Percentiles rank a stretch among this genome's conserved stretches.
These are phyloP conservation scores for Myxocyprinus asiaticus DNA, from an alignment of 2,113 vertebrate genomes.

Conservation along the genomic window DNA sequence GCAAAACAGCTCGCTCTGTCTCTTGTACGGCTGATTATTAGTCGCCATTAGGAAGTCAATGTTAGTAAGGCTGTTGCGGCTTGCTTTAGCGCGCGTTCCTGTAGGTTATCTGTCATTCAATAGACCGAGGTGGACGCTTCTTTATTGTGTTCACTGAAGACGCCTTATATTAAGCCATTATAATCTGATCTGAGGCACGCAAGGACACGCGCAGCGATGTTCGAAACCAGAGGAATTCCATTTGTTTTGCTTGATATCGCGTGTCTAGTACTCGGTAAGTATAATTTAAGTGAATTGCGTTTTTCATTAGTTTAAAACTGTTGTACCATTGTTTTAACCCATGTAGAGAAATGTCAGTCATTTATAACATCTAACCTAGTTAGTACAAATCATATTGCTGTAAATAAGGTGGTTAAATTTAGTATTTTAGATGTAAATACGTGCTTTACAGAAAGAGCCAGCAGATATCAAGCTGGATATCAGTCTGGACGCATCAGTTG, in stretches of 20 bases:
- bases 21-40: slow-evolving; percentile 18
- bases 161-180: background rate
- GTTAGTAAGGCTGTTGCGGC: background rate
- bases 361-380: background rate
- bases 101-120: background rate
- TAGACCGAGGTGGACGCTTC: background rate
- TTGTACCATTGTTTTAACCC: background rate
- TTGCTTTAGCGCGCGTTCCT: background rate
- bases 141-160: background rate
- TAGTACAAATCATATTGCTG: too few species aligned
- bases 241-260: slow-evolving; percentile 85
- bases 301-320: too few species aligned
- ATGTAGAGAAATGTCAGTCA: background rate
- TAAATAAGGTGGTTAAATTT: too few species aligned
- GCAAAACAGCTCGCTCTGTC: background rate
- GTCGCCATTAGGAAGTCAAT: slow-evolving; percentile 4
- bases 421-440: too few species aligned
- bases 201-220: slow-evolving; percentile 73
- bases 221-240: slow-evolving; percentile 85
- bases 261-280: slow-evolving; percentile 89
- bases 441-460: too few species aligned
- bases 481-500: background rate
- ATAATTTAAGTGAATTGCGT: background rate
- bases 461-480: too few species aligned
- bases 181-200: background rate